Conservation (phyloP, 2,113 vertebrate genomes). For the Trichechus manatus region DNA sequence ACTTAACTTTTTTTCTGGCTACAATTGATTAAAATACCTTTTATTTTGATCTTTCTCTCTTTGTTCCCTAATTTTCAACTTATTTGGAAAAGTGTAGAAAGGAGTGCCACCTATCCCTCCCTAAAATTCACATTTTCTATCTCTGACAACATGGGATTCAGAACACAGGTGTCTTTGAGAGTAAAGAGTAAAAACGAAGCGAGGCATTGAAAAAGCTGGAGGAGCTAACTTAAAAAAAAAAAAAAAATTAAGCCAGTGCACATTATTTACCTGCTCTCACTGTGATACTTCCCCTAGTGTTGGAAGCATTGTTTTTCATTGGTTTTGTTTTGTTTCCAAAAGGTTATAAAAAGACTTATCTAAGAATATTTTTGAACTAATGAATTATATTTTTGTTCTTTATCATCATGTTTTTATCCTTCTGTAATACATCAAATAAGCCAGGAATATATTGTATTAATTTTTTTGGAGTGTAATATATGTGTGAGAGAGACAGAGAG, state of each 20-base stretch:
- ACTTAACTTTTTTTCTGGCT: not conserved
- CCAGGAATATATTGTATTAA: constrained; percentile 19
- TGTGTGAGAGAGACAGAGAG: not conserved
- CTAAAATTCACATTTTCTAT: constrained; percentile 37
- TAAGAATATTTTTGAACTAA: not conserved
- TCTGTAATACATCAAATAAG: constrained; percentile 33
- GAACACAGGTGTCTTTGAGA: not conserved
- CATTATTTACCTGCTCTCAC: not conserved
- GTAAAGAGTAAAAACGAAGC: constrained; percentile 11
- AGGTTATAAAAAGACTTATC: not conserved
- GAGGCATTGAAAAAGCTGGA: not conserved
- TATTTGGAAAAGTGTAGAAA: constrained; percentile 28
- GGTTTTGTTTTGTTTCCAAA: not conserved
- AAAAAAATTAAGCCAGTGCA: not conserved
- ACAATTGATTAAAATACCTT: constrained; percentile 8
- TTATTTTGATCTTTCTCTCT: not conserved
- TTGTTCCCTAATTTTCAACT: constrained; percentile 39
- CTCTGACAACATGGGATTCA: not conserved
- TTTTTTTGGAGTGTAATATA: not conserved
- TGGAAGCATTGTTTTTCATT: not conserved
- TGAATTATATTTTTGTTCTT: constrained; percentile 25
- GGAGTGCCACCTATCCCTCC: not conserved
- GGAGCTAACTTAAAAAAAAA: not conserved
- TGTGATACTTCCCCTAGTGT: not conserved
- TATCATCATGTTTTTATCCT: constrained; percentile 10